Evolutionary conservation across 2,797 vertebrate species (phyloP), one percentile per base, ranked within the genome.

Genomic region (Gymnothorax javanicus): DNA sequence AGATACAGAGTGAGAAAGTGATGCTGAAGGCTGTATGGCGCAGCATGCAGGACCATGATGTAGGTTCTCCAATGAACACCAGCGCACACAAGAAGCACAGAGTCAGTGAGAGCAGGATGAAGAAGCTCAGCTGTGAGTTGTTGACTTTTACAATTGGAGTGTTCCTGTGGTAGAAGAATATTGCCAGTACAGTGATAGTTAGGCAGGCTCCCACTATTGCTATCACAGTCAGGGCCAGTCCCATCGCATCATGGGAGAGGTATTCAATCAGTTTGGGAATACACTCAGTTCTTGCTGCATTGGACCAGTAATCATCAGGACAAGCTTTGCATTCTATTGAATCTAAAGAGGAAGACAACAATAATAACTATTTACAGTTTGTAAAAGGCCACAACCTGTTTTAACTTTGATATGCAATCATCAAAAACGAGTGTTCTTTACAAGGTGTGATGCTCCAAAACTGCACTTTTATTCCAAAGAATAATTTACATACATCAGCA

Each of bases 71-170:
- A 1, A 92, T 91, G 67, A 91, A 92, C 77, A 90, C 91, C 17
- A 92, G 59, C 2, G 91, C 91, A 88, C 89, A 91, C 91, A 90
- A 90, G 86, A 92, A 92, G 12, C 91, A 96, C 2, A 96, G 89
- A 27, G 90, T 91, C 75, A 79, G 86, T 0, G 95, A 93, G 0
- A 95, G 86, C 23, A 95, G 90, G 25, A 94, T 94, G 75, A 95
- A 95, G 89, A 95, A 95, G 86, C 95, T 96, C n/a, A 96, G 93
- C 87, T 95, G 95, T 13, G 95, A 95, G 86, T 96, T 96, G 85
- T 96, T 96, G 2, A 95, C 89, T 11, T 94, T 93, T 50, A 96
- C 93, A 1, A 96, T 90, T 2, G 94, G 91, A 43, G 94, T 95
- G 86, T 92, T 93, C 91, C 93, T 93, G 90, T 95, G 87, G 84